A percentile compares a stretch with the other conserved stretches of the same genome.
Conservation (phyloP, 2,113 vertebrate species). For the Stigmatopora argus region DNA sequence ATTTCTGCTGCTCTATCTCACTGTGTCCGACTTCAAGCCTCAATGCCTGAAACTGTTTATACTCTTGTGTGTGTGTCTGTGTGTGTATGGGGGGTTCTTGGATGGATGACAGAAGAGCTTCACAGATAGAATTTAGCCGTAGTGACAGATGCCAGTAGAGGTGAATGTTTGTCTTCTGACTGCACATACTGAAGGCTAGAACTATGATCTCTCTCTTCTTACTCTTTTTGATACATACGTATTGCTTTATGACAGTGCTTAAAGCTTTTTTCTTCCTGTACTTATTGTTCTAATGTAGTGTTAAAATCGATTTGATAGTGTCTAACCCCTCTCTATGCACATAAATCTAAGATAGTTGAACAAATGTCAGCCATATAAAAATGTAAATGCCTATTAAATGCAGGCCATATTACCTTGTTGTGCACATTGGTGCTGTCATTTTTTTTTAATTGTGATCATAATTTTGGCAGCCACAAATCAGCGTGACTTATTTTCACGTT, state of each 20-base stretch:
- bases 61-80: constrained; percentile 29
- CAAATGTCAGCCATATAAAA: too few species aligned
- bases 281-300: neutral
- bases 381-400: too few species aligned
- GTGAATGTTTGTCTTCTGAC: constrained; percentile 63
- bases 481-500: too few species aligned
- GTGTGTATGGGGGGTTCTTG: constrained; percentile 50
- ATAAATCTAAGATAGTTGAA: too few species aligned
- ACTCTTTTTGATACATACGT: constrained; percentile 8
- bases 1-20: constrained; percentile 35
- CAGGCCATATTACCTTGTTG: too few species aligned
- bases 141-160: constrained; percentile 80
- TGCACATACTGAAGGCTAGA: constrained; percentile 30
- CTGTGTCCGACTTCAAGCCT: constrained; percentile 39
- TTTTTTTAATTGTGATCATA: too few species aligned
- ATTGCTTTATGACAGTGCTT: neutral
- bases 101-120: constrained; percentile 78
- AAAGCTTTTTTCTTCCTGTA: neutral
- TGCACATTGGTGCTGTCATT: too few species aligned
- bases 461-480: too few species aligned
- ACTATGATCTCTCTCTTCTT: constrained; percentile 20
- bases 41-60: constrained; percentile 32
- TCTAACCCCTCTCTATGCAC: neutral
- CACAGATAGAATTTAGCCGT: constrained; percentile 77
- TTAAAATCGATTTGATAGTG: neutral